Percentiles rank a stretch among this genome's conserved stretches.
These are phyloP conservation scores for Chaetura pelagica DNA, from an alignment of 2,113 vertebrate species.

Conservation along the genomic window DNA sequence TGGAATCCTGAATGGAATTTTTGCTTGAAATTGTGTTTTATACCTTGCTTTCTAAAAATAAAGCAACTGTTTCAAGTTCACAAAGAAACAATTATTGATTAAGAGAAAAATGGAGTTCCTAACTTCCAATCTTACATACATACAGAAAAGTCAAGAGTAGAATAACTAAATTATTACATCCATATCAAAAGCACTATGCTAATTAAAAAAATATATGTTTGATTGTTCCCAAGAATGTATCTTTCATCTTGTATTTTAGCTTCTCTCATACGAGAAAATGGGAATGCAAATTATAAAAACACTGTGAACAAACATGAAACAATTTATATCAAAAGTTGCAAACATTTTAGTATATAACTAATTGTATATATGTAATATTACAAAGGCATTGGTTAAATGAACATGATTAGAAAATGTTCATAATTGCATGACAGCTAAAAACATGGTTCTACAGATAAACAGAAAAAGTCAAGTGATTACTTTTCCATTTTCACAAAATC, in stretches of 20 bases:
- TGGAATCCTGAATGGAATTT: not conserved
- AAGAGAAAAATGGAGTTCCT: not conserved
- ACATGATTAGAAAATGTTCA: not conserved
- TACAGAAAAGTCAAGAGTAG: not conserved
- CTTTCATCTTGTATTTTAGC: not conserved
- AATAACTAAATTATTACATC: not conserved
- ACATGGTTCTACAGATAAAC: not conserved
- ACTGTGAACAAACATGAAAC: not conserved
- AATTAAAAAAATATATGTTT: not conserved
- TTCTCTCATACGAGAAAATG: not conserved
- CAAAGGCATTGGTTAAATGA: constrained; percentile 17
- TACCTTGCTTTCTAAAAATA: not conserved
- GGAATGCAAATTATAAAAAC: not conserved
- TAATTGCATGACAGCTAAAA: not conserved
- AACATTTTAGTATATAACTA: not conserved
- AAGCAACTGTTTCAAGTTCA: not conserved
- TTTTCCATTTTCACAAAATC: not conserved
- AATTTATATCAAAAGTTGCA: not conserved
- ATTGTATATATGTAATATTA: not conserved
- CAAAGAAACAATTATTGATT: not conserved
- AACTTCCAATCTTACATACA: not conserved
- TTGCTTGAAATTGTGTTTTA: not conserved
- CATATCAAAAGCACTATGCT: not conserved
- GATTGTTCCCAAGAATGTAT: not conserved
- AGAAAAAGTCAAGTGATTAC: not conserved